Evolutionary conservation across 1,140 invertebrate genomes (phyloP).

Genomic region (Orius laevigatus): DNA sequence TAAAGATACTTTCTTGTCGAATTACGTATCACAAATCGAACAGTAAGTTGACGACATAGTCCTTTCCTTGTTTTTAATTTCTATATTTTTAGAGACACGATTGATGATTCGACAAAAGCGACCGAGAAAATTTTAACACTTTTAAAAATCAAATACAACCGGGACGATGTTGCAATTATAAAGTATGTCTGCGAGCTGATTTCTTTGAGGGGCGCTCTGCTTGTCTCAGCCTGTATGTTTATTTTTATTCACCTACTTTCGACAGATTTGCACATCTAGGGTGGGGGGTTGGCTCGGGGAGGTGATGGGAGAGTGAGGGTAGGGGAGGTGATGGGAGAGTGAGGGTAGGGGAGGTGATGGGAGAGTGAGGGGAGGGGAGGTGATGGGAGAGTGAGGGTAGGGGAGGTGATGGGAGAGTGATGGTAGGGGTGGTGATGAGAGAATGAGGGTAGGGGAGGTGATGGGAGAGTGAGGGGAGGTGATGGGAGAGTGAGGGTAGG

Average conservation of each 20-base stretch:
- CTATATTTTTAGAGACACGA: constrained; percentile 28
- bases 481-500: too few species aligned
- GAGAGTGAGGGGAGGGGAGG: too few species aligned
- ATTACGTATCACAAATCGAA: constrained; percentile 55
- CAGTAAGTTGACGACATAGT: too few species aligned
- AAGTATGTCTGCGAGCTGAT: constrained; percentile 60
- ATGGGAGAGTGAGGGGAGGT: too few species aligned
- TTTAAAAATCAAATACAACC: constrained; percentile 31
- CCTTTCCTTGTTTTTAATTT: too few species aligned
- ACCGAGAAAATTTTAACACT: constrained; percentile 30
- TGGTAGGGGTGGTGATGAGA: neutral
- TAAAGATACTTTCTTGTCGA: constrained; percentile 42
- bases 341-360: too few species aligned
- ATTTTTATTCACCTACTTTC: neutral
- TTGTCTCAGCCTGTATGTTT: constrained; percentile 54
- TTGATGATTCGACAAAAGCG: constrained; percentile 26
- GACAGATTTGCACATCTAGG: neutral
- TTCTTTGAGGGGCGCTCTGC: constrained; percentile 59
- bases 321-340: too few species aligned
- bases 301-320: too few species aligned
- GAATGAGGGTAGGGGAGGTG: too few species aligned
- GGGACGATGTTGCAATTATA: constrained; percentile 51
- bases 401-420: neutral
- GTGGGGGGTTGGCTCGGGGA: neutral
- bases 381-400: too few species aligned